Conservation (phyloP, 2,113 vertebrate species). For the Takifugu bimaculatus region DNA sequence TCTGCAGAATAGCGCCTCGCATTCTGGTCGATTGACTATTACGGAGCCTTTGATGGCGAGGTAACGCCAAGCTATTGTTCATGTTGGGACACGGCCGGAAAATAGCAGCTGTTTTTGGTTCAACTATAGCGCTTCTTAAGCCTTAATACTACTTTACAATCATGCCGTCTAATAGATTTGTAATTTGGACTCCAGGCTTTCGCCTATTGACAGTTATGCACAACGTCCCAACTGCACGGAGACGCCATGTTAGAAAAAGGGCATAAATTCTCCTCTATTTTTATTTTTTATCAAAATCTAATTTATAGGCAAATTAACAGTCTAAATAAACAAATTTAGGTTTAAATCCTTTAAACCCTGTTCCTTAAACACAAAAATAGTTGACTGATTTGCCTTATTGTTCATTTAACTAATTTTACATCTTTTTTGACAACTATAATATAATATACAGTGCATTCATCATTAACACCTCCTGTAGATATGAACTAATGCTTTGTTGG, state of each 20-base stretch:
- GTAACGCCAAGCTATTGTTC: slow-evolving; percentile 65
- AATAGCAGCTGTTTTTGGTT: slow-evolving; percentile 63
- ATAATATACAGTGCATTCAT: too few species aligned
- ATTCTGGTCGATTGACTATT: slow-evolving; percentile 76
- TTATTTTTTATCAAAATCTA: too few species aligned
- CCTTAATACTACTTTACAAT: slow-evolving; percentile 63
- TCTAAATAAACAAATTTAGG: too few species aligned
- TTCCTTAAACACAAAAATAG: neutral
- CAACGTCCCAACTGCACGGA: slow-evolving; percentile 23
- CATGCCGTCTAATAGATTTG: slow-evolving; percentile 60
- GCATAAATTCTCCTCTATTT: neutral
- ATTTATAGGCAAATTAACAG: too few species aligned
- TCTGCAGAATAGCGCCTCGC: slow-evolving; percentile 71
- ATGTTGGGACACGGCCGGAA: slow-evolving; percentile 58
- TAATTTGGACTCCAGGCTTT: slow-evolving; percentile 53
- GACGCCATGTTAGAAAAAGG: neutral
- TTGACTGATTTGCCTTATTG: neutral
- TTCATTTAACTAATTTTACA: neutral
- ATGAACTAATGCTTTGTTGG: too few species aligned
- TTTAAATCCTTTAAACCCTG: too few species aligned
- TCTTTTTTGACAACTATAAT: too few species aligned
- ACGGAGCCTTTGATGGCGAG: slow-evolving; percentile 70
- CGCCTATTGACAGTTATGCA: slow-evolving; percentile 33
- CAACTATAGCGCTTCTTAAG: slow-evolving; percentile 50
- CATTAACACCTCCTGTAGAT: too few species aligned